phyloP scores from a whole-genome alignment of 2,797 vertebrate genomes.

The Phalanger gymnotis region DNA sequence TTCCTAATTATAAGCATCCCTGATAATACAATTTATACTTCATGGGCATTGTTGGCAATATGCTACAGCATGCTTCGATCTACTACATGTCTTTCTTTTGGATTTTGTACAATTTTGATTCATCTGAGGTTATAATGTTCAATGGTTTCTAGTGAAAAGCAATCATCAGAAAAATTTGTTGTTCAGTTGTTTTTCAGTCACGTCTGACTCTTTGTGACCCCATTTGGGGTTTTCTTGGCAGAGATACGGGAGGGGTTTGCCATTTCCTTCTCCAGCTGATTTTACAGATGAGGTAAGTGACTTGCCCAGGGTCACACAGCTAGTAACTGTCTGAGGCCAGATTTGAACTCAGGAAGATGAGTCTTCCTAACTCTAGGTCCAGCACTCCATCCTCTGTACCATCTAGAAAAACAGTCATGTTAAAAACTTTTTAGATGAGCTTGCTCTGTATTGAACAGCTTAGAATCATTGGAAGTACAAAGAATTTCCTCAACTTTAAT shows the following conservation, averaged over 20 bases:
- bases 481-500: neutral
- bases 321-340: no score
- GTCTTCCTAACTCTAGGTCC: neutral
- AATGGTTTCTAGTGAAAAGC: neutral
- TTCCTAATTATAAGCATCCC: neutral
- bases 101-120: neutral
- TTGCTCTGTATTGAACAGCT: neutral
- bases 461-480: neutral
- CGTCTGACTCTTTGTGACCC: neutral
- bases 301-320: neutral
- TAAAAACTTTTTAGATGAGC: neutral
- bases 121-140: neutral
- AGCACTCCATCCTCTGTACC: neutral
- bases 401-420: neutral
- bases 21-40: neutral
- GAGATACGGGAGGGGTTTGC: neutral
- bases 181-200: neutral
- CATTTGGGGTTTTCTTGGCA: neutral
- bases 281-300: neutral
- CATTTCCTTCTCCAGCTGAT: neutral
- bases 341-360: neutral
- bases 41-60: neutral
- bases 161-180: neutral
- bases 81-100: neutral
- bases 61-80: neutral